phyloP scores from a whole-genome alignment of 2,797 vertebrate species.

The Distichodus sexfasciatus region DNA sequence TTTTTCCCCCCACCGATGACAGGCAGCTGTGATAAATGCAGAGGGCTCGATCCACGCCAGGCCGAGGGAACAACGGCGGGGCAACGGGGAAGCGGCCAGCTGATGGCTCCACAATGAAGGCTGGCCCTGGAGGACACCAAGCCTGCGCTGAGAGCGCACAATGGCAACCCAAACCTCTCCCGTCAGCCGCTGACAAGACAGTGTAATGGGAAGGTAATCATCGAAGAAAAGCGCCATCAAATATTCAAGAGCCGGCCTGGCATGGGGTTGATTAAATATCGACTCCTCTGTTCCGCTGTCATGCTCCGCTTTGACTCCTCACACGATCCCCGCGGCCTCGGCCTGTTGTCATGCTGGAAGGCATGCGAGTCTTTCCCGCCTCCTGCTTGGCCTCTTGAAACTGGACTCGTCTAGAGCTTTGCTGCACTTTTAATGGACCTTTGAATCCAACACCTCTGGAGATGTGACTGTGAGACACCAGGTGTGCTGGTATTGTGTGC shows the following conservation, averaged over 20 bases:
- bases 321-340: constrained; percentile 42
- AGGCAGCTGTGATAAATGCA: constrained; percentile 64
- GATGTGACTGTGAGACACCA: background rate
- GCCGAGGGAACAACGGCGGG: constrained; percentile 33
- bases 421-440: constrained; percentile 26
- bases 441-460: constrained; percentile 4
- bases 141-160: constrained; percentile 49
- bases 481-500: background rate
- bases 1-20: constrained; percentile 17
- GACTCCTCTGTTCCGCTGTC: constrained; percentile 53
- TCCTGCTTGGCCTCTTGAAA: constrained; percentile 49
- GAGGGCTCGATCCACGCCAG: constrained; percentile 51
- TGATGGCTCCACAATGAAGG: constrained; percentile 63
- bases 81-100: constrained; percentile 47
- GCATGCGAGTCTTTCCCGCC: constrained; percentile 52
- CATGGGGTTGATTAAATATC: constrained; percentile 59
- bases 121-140: constrained; percentile 58
- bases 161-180: constrained; percentile 60
- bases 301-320: constrained; percentile 47
- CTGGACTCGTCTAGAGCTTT: constrained; percentile 14
- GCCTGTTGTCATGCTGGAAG: constrained; percentile 57
- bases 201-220: constrained; percentile 69
- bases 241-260: constrained; percentile 62
- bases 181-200: constrained; percentile 59
- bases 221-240: constrained; percentile 69